These are phyloP conservation scores for Drosophila arawakana DNA, from an alignment of 1,140 invertebrate genomes.

Conservation along the genomic window DNA sequence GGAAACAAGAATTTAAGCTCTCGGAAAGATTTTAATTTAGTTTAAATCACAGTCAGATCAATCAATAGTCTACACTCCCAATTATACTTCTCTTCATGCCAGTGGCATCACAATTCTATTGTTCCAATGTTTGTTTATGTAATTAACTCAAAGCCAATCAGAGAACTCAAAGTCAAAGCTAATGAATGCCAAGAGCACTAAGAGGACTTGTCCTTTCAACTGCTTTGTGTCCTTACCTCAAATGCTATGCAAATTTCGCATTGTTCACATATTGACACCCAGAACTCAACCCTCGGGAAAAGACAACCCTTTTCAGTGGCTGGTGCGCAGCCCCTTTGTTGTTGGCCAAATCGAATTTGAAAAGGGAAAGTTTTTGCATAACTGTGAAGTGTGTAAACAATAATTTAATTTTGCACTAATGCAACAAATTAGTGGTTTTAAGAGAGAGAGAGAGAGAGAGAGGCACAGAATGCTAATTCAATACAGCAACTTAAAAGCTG, in stretches of 20 bases:
- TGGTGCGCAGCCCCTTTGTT: conserved; percentile 24
- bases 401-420: conserved; percentile 72
- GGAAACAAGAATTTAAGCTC: too few relatives aligned
- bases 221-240: not conserved
- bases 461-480: conserved; percentile 39
- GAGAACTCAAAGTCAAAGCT: conserved; percentile 40
- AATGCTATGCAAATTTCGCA: conserved; percentile 50
- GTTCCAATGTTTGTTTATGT: conserved; percentile 26
- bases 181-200: conserved; percentile 42
- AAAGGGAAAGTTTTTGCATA: conserved; percentile 26
- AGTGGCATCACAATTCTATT: conserved; percentile 10
- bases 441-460: not conserved
- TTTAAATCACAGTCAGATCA: not conserved
- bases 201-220: conserved; percentile 3
- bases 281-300: conserved; percentile 15
- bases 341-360: conserved; percentile 20
- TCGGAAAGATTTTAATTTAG: not conserved
- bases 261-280: conserved; percentile 59
- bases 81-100: not conserved
- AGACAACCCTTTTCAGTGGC: conserved; percentile 5
- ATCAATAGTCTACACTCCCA: not conserved
- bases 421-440: conserved; percentile 66
- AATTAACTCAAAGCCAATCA: conserved; percentile 35
- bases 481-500: conserved; percentile 9
- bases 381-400: conserved; percentile 64